These are phyloP conservation scores for Noctua fimbriata DNA, from an alignment of 2,888 invertebrate species.

Conservation along the genomic window DNA sequence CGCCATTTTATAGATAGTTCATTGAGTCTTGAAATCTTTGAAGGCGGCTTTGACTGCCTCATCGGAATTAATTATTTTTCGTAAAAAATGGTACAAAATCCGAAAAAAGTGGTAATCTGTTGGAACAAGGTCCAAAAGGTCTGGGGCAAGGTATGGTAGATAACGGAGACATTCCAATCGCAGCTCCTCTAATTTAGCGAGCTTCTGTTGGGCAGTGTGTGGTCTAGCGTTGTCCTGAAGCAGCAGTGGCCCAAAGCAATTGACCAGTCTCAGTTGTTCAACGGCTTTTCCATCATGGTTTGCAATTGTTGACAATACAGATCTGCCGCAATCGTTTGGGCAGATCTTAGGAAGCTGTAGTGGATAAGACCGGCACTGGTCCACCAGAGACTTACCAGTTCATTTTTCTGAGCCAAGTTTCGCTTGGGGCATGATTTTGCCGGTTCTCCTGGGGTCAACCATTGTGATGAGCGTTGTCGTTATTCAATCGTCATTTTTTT, in stretches of 20 bases:
- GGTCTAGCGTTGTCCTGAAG: not conserved
- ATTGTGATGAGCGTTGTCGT: too few species aligned
- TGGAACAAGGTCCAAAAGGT: too few species aligned
- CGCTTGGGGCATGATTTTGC: not conserved
- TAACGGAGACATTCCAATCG: not conserved
- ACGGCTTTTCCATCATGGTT: not conserved
- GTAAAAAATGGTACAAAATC: too few species aligned
- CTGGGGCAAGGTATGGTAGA: too few species aligned
- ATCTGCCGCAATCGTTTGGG: not conserved
- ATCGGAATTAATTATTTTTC: too few species aligned
- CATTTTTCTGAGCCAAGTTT: not conserved
- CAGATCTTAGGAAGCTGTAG: not conserved
- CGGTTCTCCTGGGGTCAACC: too few species aligned
- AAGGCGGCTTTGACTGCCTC: too few species aligned
- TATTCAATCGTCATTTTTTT: too few species aligned
- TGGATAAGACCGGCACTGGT: not conserved
- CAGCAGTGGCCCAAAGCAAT: not conserved
- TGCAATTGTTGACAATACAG: not conserved
- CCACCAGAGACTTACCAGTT: not conserved
- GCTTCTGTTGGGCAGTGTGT: not conserved
- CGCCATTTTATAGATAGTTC: too few species aligned
- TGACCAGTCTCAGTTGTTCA: not conserved
- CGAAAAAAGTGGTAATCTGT: too few species aligned
- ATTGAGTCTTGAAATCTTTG: too few species aligned
- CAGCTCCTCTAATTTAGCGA: conserved; percentile 1